Evolutionary conservation across 2,888 invertebrate genomes (phyloP), one percentile per base, ranked within the genome.

Genomic region (Augiades crinisus): DNA sequence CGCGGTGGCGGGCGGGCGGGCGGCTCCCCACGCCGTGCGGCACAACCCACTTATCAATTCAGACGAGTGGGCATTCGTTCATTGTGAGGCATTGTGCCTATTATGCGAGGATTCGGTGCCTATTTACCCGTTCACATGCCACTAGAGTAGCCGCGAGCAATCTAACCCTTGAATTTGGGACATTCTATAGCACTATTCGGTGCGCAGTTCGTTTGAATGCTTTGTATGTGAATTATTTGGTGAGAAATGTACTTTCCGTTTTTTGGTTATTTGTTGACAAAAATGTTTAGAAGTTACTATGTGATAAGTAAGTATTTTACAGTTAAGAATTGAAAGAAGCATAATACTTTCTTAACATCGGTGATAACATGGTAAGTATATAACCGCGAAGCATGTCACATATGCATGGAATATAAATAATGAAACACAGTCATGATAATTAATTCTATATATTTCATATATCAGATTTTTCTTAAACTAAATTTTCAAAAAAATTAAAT

Each of bases 11-110:
- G 58, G 54, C 63, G 57, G 71, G 71, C 75, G 75, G 78, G 75
- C 79, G 78, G 75, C 70, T 67, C 61, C 68, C 65, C 67, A 63
- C 72, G 70, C 59, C 60, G 62, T 58, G 54, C 59, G 75, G 78
- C 68, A 75, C 84, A 81, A 72, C 86, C 86, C 87, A 87, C 86
- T 87, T 88, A 87, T 86, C 87, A 87, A 87, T 87, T 85, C 87
- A 82, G 75, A 81, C 82, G 84, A 86, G 86, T 85, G 86, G 83
- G 78, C 79, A 84, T 82, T 83, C 85, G 83, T 81, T 85, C 86
- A 86, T 82, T 81, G 83, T 78, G 74, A 73, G 76, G 75, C 80
- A 83, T 83, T 84, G 79, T 81, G 75, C 69, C 82, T 77, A 82
- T 85, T 84, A 86, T 80, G 72, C 72, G 67, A 70, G 75, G 77